Conservation (phyloP, 1,140 invertebrate species). For the Pseudomyrmex flavicornis region DNA sequence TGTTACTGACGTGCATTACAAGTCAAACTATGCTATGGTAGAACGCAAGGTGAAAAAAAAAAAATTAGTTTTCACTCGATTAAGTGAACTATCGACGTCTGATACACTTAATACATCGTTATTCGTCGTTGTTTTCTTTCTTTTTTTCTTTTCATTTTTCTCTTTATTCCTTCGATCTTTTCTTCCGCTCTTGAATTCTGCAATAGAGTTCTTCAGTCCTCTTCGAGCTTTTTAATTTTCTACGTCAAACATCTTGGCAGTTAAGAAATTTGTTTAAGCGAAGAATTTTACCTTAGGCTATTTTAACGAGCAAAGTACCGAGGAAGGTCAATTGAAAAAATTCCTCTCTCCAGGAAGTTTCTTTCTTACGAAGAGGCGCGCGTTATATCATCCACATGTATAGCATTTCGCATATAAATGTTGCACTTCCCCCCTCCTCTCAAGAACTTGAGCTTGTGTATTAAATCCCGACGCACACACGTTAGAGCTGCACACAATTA, state of each 20-base stretch:
- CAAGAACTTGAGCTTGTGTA: conserved; percentile 23
- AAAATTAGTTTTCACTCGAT: too few relatives aligned
- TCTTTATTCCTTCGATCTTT: neutral
- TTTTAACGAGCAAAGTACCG: conserved; percentile 34
- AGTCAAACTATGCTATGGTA: too few relatives aligned
- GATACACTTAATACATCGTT: neutral
- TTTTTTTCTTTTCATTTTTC: neutral
- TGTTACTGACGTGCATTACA: too few relatives aligned
- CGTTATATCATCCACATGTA: conserved; percentile 21
- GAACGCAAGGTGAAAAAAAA: too few relatives aligned
- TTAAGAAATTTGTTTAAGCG: conserved; percentile 54
- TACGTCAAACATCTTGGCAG: conserved; percentile 49
- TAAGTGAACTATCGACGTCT: too few relatives aligned
- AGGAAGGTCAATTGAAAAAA: conserved; percentile 49
- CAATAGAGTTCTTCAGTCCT: neutral
- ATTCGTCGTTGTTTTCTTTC: neutral
- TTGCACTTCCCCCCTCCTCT: neutral
- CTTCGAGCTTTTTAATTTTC: conserved; percentile 39
- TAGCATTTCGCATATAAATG: neutral
- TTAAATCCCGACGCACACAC: conserved; percentile 20
- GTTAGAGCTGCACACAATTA: conserved; percentile 40
- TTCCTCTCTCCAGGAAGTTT: conserved; percentile 9
- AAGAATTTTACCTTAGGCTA: conserved; percentile 41
- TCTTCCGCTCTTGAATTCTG: conserved; percentile 2
- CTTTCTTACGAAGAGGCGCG: neutral